Evolutionary conservation across 64 coral and sea anemone genomes (phyloP), one percentile per base, ranked within the genome.

Genomic region (Dendronephthya gigantea): DNA sequence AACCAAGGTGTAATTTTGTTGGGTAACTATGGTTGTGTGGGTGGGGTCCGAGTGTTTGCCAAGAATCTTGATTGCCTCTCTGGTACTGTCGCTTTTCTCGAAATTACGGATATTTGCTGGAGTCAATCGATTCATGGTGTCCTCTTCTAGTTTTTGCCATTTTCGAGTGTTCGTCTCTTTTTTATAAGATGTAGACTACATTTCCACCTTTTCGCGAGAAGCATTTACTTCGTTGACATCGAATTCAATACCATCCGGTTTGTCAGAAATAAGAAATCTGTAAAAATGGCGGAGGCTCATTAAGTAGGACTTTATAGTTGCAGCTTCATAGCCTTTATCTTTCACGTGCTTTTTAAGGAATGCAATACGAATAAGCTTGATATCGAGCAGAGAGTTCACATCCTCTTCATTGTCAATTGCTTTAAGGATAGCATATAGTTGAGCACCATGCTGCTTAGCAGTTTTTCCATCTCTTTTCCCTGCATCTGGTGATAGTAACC

Each of bases 391-490:
- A 86, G 87, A 75, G 49, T 9, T 40, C 33, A 89, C 76, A 19
- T 88, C 75, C 9, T 38, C 10, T 49, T 85, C 51, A 65, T 40
- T 9, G 66, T 88, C 79, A 47, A 87, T 40, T 27, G 85, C 75
- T 75, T 50, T 62, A 1, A 89, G 30, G 8, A 94, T 50, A 89
- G 74, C 85, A 35, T 47, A 40, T 25, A 88, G 51, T 69, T 94
- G 92, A n/a, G 83, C 45, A 25, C 84, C 59, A 41, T 94, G 92
- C 43, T 94, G 92, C 10, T 43, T 84, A 45, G 86, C 92, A 28
- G 88, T 94, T 88, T 94, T 94, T 6, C 51, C 68, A 88, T 90
- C 89, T 62, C 88, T 90, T 39, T 94, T 81, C 29, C 87, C 89
- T 2, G 89, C 92, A 86, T 90, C 92, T 74, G 89, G 85, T 31